Evolutionary conservation across 2,113 vertebrate species (phyloP).

Genomic region (Eidolon helvum): DNA sequence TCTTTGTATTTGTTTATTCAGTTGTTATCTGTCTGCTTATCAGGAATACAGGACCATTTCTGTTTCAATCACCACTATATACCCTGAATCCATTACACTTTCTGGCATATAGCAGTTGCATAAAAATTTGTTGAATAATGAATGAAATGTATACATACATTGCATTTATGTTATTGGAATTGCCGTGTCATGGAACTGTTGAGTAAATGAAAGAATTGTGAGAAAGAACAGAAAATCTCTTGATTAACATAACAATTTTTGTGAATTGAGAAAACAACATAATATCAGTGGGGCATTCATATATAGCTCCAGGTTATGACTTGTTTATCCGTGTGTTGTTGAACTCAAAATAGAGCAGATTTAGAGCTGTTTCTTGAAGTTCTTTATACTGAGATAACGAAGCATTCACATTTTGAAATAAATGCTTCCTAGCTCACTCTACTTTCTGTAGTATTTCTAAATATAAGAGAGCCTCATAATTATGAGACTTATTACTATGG

Average conservation of each 20-base stretch:
- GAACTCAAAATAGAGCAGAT: not conserved
- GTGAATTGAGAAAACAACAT: not conserved
- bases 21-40: not conserved
- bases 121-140: not conserved
- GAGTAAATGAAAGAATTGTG: not conserved
- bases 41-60: not conserved
- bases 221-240: not conserved
- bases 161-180: not conserved
- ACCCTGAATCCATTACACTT: not conserved
- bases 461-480: not conserved
- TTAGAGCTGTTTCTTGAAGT: constrained; percentile 8
- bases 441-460: not conserved
- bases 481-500: not conserved
- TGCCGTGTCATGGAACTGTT: not conserved
- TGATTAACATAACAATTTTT: not conserved
- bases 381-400: constrained; percentile 6
- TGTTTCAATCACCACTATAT: not conserved
- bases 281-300: not conserved
- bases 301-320: not conserved
- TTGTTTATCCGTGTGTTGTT: not conserved
- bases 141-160: not conserved
- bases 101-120: not conserved
- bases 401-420: constrained; percentile 5
- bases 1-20: not conserved
- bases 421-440: not conserved